Conservation (phyloP, 2,113 vertebrate genomes). For the Mastomys natalensis region DNA sequence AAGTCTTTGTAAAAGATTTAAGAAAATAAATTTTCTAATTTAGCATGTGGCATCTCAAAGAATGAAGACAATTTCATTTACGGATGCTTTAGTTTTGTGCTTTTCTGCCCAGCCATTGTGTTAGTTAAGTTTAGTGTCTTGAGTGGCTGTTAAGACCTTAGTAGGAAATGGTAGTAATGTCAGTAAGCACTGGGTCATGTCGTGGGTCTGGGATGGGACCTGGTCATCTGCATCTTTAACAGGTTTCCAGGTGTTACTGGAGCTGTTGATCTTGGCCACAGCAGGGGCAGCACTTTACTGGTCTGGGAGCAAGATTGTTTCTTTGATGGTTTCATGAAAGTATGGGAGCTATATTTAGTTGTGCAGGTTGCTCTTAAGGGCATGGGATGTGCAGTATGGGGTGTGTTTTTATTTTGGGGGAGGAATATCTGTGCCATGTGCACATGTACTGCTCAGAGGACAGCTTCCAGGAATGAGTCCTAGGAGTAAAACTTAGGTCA, state of each 20-base stretch:
- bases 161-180: background rate
- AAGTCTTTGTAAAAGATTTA: conserved; percentile 7
- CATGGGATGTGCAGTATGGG: background rate
- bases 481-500: too few relatives aligned
- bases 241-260: background rate
- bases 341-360: background rate
- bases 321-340: background rate
- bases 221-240: background rate
- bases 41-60: background rate
- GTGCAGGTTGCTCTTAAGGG: background rate
- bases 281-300: background rate
- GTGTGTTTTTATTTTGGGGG: too few relatives aligned
- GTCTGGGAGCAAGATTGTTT: background rate
- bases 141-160: background rate
- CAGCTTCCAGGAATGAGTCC: background rate
- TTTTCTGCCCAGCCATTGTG: background rate
- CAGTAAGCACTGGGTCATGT: background rate
- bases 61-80: conserved; percentile 21
- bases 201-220: background rate
- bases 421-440: background rate
- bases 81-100: background rate
- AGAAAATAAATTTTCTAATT: background rate
- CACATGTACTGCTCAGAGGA: background rate
- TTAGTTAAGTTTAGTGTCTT: conserved; percentile 35
- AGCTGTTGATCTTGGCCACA: background rate